Conservation (phyloP, 2,797 vertebrate species). For the Acipenser ruthenus region DNA sequence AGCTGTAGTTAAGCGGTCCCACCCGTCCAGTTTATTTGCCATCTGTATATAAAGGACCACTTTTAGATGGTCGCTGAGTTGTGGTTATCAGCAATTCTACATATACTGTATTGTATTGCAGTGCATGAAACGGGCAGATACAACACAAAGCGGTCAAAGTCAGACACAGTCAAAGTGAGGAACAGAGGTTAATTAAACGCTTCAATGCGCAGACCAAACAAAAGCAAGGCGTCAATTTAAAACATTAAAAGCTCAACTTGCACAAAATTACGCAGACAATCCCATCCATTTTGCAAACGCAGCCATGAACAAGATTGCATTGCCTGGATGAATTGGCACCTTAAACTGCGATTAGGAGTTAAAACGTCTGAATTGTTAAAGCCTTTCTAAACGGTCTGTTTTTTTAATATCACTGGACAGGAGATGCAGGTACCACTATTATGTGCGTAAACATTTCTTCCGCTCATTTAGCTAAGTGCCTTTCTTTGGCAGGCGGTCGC, state of each 20-base stretch:
- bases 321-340: neutral
- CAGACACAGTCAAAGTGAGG: too few relatives aligned
- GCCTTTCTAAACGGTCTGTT: neutral
- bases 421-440: conserved; percentile 41
- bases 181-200: too few relatives aligned
- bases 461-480: conserved; percentile 61
- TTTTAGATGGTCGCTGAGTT: too few relatives aligned
- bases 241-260: neutral
- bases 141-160: too few relatives aligned
- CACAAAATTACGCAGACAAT: neutral
- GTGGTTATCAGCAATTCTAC: too few relatives aligned
- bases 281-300: neutral
- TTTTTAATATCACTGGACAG: conserved; percentile 22
- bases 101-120: too few relatives aligned
- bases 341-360: neutral
- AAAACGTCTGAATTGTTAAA: conserved; percentile 4
- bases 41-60: too few relatives aligned
- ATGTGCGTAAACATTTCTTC: conserved; percentile 50
- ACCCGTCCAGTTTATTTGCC: too few relatives aligned
- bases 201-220: too few relatives aligned
- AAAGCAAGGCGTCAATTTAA: too few relatives aligned
- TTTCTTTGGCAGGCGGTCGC: conserved; percentile 51
- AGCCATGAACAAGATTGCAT: neutral
- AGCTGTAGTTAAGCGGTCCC: too few relatives aligned
- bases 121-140: too few relatives aligned